Conservation (phyloP, 2,888 invertebrate species). For the Ectropis crepuscularia region DNA sequence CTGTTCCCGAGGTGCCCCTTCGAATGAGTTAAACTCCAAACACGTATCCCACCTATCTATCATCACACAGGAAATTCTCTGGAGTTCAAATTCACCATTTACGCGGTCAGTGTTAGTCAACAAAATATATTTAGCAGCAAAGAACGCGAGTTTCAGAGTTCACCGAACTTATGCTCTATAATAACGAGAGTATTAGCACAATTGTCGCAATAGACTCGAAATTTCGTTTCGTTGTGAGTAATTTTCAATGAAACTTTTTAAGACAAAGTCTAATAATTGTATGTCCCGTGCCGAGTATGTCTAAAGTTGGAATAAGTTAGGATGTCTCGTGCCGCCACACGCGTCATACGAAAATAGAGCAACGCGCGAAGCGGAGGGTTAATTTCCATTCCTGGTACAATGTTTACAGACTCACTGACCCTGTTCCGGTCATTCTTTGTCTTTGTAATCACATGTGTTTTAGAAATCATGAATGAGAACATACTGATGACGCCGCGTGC, state of each 20-base stretch:
- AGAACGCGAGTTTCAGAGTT: constrained; percentile 56
- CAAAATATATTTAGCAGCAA: constrained; percentile 76
- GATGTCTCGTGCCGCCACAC: constrained; percentile 61
- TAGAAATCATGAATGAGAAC: background rate
- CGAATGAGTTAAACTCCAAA: constrained; percentile 12
- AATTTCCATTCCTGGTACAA: constrained; percentile 64
- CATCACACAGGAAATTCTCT: constrained; percentile 65
- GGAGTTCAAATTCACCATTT: constrained; percentile 66
- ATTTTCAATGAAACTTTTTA: background rate
- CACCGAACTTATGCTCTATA: constrained; percentile 58
- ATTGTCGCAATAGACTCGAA: background rate
- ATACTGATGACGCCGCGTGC: no score
- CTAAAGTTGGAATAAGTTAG: constrained; percentile 54
- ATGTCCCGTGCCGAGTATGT: background rate
- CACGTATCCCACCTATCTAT: constrained; percentile 38
- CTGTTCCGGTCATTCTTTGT: constrained; percentile 38
- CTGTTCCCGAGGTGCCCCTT: background rate
- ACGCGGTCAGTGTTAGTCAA: constrained; percentile 75
- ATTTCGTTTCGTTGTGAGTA: background rate
- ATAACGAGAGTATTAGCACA: constrained; percentile 13
- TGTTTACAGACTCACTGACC: constrained; percentile 54
- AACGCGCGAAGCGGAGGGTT: constrained; percentile 63
- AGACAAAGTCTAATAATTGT: background rate
- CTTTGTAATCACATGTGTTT: constrained; percentile 9
- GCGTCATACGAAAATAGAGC: constrained; percentile 69